Conservation (phyloP, 2,888 invertebrate genomes). For the Clanis bilineata region DNA sequence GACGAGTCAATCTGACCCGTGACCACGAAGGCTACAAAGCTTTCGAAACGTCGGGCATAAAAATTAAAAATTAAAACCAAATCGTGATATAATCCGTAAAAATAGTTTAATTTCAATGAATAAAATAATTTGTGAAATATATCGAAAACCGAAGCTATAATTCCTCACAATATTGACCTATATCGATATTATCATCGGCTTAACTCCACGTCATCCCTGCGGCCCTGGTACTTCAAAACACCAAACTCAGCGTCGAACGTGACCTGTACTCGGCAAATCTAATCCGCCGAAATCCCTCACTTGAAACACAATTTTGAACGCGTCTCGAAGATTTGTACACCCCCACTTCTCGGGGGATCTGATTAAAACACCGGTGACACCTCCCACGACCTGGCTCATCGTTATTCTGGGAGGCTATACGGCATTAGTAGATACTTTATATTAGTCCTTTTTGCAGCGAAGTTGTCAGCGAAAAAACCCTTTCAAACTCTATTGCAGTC, state of each 20-base stretch:
- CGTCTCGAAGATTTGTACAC: conserved; percentile 11
- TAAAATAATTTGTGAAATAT: too few relatives aligned
- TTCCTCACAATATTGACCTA: too few relatives aligned
- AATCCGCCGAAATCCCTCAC: conserved; percentile 1
- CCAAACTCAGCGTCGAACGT: not conserved
- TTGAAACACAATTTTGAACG: conserved; percentile 9
- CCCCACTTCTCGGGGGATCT: not conserved
- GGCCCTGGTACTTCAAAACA: not conserved
- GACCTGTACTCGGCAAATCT: conserved; percentile 2
- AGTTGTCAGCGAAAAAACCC: not conserved
- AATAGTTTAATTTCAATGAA: too few relatives aligned
- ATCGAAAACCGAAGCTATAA: too few relatives aligned
- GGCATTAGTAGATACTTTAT: conserved; percentile 8
- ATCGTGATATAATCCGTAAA: too few relatives aligned
- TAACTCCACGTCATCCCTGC: not conserved
- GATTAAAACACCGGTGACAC: conserved; percentile 19
- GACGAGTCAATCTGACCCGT: too few relatives aligned
- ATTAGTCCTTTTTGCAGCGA: not conserved
- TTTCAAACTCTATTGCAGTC: not conserved
- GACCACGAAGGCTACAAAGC: too few relatives aligned
- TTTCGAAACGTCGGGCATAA: too few relatives aligned
- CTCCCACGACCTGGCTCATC: conserved; percentile 11
- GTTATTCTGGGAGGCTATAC: conserved; percentile 12
- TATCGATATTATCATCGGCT: too few relatives aligned
- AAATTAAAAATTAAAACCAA: too few relatives aligned